Evolutionary conservation across 2,113 vertebrate genomes (phyloP), one percentile per base, ranked within the genome.

Genomic region (Oncorhynchus mykiss): DNA sequence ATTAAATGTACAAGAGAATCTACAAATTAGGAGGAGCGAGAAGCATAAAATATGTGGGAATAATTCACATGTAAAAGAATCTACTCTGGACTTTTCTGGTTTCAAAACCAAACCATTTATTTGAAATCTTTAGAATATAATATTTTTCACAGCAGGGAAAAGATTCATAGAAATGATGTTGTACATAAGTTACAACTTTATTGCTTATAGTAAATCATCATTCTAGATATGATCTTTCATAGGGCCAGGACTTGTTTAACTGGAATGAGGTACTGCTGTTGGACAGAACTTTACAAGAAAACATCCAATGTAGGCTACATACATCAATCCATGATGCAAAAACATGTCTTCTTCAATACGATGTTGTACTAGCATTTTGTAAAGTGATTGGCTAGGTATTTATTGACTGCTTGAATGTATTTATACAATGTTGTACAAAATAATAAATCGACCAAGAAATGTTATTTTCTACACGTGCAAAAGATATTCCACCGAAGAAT

Each of bases 101-200:
- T 51, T 51, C 3, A 12, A 51, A 16, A 13, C 14, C 13, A 16
- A 51, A 14, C 14, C 3, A 51, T 51, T 16, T 51, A 1, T 51
- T 39, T 51, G 1, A 16, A 51, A 16, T 16, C 13, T 51, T 51
- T 51, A 51, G 49, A 51, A 51, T 16, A 9, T 39, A 0, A 39
- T 39, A 8, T 8, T 9, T 39, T 39, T 39, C 14, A 51, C 49
- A 51, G 49, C 49, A 16, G 49, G 49, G 49, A 16, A 51, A 51
- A 3, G 14, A 51, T 51, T 51, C 1, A 51, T 16, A 51, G 13
- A 51, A 29, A 39, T 9, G 0, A 5, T 66, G 8, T 39, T 39
- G 2, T 39, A 39, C 64, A 12, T 73, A 67, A 75, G 72, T 48
- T 76, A 78, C 86, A 88, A 83, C 59, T 83, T 85, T 85, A 86